Evolutionary conservation across 2,888 invertebrate species (phyloP).

Genomic region (Xylophagus ater): DNA sequence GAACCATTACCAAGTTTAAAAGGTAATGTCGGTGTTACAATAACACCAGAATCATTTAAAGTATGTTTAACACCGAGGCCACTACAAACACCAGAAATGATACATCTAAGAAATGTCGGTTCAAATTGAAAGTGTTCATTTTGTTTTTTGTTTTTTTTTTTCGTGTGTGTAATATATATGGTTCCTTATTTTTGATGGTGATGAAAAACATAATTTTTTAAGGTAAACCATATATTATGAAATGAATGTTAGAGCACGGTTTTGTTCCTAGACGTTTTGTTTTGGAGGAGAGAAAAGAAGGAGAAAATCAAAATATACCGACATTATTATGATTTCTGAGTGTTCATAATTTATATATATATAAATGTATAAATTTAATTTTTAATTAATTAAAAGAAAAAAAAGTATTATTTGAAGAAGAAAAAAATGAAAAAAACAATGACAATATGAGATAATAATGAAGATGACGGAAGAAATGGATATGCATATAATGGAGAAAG

Average conservation of each 20-base stretch:
- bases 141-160: no score
- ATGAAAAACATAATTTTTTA: constrained; percentile 1
- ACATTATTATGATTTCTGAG: constrained; percentile 10
- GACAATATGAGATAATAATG: no score
- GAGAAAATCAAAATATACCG: no score
- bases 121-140: constrained; percentile 39
- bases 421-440: neutral
- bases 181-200: no score
- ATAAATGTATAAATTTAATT: constrained; percentile 3
- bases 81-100: constrained; percentile 37
- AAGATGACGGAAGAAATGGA: no score
- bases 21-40: constrained; percentile 74
- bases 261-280: constrained; percentile 35
- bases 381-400: neutral
- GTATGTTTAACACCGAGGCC: constrained; percentile 54
- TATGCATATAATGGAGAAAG: no score
- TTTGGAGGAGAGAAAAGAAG: neutral
- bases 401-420: no score
- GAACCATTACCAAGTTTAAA: constrained; percentile 64
- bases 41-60: constrained; percentile 68
- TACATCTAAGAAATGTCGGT: constrained; percentile 41
- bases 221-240: neutral
- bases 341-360: constrained; percentile 18
- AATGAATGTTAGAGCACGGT: constrained; percentile 32
- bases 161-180: no score